A percentile compares a stretch with the other conserved stretches of the same genome.
These are phyloP conservation scores for Pelusios castaneus DNA, from an alignment of 2,113 vertebrate species.

Conservation along the genomic window DNA sequence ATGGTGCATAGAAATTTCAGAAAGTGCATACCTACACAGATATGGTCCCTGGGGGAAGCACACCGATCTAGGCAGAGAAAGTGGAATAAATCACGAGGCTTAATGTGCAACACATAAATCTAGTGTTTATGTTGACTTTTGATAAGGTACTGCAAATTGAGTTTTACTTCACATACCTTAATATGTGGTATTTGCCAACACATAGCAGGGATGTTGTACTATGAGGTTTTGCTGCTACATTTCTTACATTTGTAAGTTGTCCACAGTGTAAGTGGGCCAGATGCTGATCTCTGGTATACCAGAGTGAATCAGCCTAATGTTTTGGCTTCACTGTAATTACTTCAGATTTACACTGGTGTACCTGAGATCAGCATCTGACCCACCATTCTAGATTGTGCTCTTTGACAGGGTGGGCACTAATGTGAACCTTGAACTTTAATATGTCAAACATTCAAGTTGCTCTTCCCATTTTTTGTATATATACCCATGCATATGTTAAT, in stretches of 20 bases:
- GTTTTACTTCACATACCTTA: neutral
- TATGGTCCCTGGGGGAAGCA: neutral
- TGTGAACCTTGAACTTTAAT: neutral
- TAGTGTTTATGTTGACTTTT: neutral
- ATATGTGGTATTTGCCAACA: neutral
- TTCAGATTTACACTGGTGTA: neutral
- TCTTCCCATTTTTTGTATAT: constrained; percentile 12
- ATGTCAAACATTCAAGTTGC: constrained; percentile 16
- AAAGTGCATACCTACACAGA: constrained; percentile 51
- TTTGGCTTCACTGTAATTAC: neutral
- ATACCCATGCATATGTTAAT: neutral
- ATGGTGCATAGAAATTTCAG: constrained; percentile 45
- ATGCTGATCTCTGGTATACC: accelerated
- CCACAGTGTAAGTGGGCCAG: neutral
- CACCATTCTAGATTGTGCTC: neutral
- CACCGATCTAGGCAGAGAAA: constrained; percentile 44
- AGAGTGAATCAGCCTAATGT: neutral
- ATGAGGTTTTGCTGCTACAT: neutral
- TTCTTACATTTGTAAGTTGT: constrained; percentile 17
- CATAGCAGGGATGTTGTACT: neutral
- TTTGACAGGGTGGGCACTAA: neutral
- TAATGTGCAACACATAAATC: constrained; percentile 49
- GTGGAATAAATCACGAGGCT: constrained; percentile 17
- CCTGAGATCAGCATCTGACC: neutral
- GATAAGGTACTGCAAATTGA: constrained; percentile 27